Base-by-base conservation (phyloP, 2,113 vertebrate species). In the Oncorhynchus gorbuscha region DNA sequence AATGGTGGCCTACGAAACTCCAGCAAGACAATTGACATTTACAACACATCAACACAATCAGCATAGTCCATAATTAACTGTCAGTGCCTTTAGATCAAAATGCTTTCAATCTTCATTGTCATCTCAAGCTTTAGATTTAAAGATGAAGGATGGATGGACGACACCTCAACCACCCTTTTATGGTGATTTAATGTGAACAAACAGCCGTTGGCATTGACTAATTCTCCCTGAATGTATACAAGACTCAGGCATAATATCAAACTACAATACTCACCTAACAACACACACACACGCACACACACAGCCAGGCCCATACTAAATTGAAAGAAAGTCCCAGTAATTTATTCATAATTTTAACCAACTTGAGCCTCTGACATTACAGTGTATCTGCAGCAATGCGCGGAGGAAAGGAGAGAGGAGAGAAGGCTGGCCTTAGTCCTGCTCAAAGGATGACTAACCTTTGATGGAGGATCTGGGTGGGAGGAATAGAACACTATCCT, bases 331-430 rank as follows among this genome's bases (percentile, higher is more conserved):
- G 11, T 20, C 22, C 32, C 48, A 76, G 9, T 74, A 62, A 72
- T 72, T 64, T 58, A 77, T 79, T 76, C 70, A 71, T 69, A 14
- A 24, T 45, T 77, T 79, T 81, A 45, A 67, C 71, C 49, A 74
- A 14, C 73, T 75, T n/a, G 71, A 74, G 35, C 22, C 7, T 24
- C 64, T 39, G 11, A 26, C n/a, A 12, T 55, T 55, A 55, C 16
- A 55, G 5, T 55, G 18, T 20, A 24, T 61, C 58, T 51, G 62
- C 14, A 12, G 26, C 24, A 9, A 3, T 32, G 2, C 14, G 45
- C n/a, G 51, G n/a, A 58, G 48, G 26, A 72, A 24, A 49, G 3
- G 12, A 24, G 59, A 32, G 24, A 22, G 28, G 24, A 16, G 26
- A 35, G 28, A 68, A 30, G 5, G 14, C 64, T 65, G 62, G 22